These are phyloP conservation scores for Trachops cirrhosus DNA, from an alignment of 2,797 vertebrate species.

Conservation along the genomic window DNA sequence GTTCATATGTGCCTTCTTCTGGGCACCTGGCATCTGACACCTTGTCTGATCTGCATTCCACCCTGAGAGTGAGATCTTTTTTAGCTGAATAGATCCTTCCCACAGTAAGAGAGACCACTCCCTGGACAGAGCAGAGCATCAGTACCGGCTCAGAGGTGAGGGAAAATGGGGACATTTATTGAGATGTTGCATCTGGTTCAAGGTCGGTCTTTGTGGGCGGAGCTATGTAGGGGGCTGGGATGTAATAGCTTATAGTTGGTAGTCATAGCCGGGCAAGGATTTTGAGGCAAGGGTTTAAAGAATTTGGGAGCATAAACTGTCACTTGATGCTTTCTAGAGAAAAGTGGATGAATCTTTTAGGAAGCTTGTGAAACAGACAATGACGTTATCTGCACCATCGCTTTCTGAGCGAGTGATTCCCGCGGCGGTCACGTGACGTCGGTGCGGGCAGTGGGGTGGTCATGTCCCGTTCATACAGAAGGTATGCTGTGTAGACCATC, in stretches of 20 bases:
- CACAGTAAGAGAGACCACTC: accelerated
- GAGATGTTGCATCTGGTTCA: background rate
- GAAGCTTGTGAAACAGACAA: background rate
- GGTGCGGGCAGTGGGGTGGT: background rate
- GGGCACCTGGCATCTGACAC: background rate
- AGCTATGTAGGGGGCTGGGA: background rate
- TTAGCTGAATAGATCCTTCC: background rate
- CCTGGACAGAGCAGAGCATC: background rate
- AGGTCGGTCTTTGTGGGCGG: background rate
- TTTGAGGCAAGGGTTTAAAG: background rate
- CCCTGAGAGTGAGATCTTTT: no score
- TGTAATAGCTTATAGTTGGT: background rate
- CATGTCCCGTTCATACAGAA: background rate
- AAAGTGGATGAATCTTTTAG: background rate
- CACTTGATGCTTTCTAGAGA: background rate
- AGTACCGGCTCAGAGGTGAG: no score
- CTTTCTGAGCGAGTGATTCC: background rate
- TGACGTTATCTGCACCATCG: background rate
- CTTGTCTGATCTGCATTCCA: background rate
- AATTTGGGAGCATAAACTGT: background rate
- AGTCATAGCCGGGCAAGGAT: background rate
- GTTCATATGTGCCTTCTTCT: background rate
- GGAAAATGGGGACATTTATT: background rate
- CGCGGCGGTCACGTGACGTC: background rate
- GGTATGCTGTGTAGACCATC: background rate